These are phyloP conservation scores for Aleiodes leptofemur DNA, from an alignment of 2,888 invertebrate genomes.

Conservation along the genomic window DNA sequence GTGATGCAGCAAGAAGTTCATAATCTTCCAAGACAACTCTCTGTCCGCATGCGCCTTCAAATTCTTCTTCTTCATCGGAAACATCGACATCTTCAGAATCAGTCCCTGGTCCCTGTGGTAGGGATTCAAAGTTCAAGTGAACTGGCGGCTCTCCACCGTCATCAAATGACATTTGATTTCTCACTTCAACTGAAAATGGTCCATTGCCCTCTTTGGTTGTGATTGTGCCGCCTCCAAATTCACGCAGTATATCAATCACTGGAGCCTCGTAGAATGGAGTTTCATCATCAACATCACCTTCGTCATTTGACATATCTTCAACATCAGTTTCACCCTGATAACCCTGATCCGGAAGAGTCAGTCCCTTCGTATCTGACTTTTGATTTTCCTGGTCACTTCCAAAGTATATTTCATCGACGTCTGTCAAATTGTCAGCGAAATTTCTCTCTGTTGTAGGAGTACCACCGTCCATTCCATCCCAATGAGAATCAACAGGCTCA, in stretches of 20 bases:
- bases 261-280: slow-evolving; percentile 62
- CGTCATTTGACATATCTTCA: slow-evolving; percentile 70
- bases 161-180: slow-evolving; percentile 67
- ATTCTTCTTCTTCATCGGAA: slow-evolving; percentile 68
- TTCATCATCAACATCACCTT: slow-evolving; percentile 60
- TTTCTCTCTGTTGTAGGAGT: slow-evolving; percentile 52
- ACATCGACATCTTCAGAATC: slow-evolving; percentile 72
- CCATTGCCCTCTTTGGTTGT: slow-evolving; percentile 73
- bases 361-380: slow-evolving; percentile 48
- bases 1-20: slow-evolving; percentile 66
- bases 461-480: slow-evolving; percentile 45
- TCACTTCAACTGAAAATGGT: slow-evolving; percentile 70
- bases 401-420: slow-evolving; percentile 70
- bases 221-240: slow-evolving; percentile 69
- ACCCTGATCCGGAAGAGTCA: slow-evolving; percentile 56
- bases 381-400: slow-evolving; percentile 66
- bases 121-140: neutral
- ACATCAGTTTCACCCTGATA: slow-evolving; percentile 69
- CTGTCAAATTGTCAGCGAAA: slow-evolving; percentile 68
- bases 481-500: slow-evolving; percentile 34
- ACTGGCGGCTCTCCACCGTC: slow-evolving; percentile 14
- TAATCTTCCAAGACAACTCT: slow-evolving; percentile 61
- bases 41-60: slow-evolving; percentile 63
- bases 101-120: slow-evolving; percentile 58
- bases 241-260: slow-evolving; percentile 65